Base-by-base conservation (phyloP, 2,113 vertebrate genomes). In the Sinocyclocheilus maitianheensis region DNA sequence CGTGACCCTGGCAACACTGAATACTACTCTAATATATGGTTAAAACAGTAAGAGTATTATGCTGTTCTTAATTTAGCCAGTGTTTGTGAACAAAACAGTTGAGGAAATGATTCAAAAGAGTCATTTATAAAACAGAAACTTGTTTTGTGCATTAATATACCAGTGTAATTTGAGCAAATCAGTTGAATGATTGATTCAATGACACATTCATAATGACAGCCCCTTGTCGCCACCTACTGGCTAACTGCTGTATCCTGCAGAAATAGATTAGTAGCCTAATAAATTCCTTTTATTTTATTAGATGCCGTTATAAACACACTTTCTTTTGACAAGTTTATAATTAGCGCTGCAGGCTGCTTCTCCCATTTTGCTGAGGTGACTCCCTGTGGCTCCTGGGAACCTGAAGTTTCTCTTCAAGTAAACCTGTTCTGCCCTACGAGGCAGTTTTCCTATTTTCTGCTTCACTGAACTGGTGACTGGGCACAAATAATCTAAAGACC, bases 401-500 rank as follows among this genome's bases (percentile, higher is more conserved):
- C 55, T 60, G 30, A 4, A 12, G 4, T 40, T 79, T 16, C 18
- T 13, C 30, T 26, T 79, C 26, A 18, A 79, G 9, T 60, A 60
- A 60, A 60, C 77, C 53, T 60, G 18, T 60, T 26, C 30, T 34
- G 77, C 77, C 16, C 26, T 34, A 20, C 18, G 0, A 79, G 10
- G 11, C 77, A 60, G 26, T 14, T 79, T 60, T 78, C 9, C 53
- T 22, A 60, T 78, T 78, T 78, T 78, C 77, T 22, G 53, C 53
- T 79, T 79, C 30, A n/a, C 30, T 60, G 77, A 40, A 60, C 30
- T 20, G 75, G 75, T 77, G 46, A 40, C 8, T 2, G 91, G 91
- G 92, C 20, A 60, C 6, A 60, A 60, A 93, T 94, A 95, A 95
- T 94, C 93, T 93, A 88, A 93, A 94, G 92, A 91, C 93, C 93